Percentiles rank a stretch among this genome's conserved stretches.
Conservation (phyloP, 1,140 invertebrate species). For the Penaeus japonicus region DNA sequence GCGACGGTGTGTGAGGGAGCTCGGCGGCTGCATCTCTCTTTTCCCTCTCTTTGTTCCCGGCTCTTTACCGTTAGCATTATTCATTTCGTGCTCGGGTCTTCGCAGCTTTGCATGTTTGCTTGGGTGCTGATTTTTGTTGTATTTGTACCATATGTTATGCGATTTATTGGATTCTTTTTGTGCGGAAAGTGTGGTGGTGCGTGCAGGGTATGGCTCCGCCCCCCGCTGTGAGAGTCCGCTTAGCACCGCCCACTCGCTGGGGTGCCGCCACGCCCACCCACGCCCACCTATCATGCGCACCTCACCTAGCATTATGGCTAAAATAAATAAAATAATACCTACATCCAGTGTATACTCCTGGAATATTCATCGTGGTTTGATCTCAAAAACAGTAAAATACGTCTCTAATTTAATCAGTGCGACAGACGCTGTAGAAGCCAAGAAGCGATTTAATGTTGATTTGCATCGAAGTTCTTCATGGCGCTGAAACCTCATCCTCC, state of each 20-base stretch:
- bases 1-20: background rate
- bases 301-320: conserved; percentile 35
- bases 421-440: too few relatives aligned
- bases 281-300: conserved; percentile 38
- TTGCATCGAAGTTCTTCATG: too few relatives aligned
- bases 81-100: background rate
- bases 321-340: conserved; percentile 34
- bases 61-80: background rate
- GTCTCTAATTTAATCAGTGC: too few relatives aligned
- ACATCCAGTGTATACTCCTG: conserved; percentile 8
- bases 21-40: background rate
- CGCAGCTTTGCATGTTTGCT: background rate
- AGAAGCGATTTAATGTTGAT: too few relatives aligned
- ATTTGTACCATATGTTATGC: background rate
- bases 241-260: conserved; percentile 34
- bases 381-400: too few relatives aligned
- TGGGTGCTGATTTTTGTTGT: background rate
- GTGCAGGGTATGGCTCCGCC: conserved; percentile 23
- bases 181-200: conserved; percentile 27
- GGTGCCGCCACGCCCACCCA: conserved; percentile 41
- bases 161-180: background rate
- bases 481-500: too few relatives aligned
- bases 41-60: background rate
- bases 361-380: background rate
- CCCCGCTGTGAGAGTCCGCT: conserved; percentile 24